A percentile compares a stretch with the other conserved stretches of the same genome.
These are phyloP conservation scores for Thermophis baileyi DNA, from an alignment of 2,113 vertebrate species.

Conservation along the genomic window DNA sequence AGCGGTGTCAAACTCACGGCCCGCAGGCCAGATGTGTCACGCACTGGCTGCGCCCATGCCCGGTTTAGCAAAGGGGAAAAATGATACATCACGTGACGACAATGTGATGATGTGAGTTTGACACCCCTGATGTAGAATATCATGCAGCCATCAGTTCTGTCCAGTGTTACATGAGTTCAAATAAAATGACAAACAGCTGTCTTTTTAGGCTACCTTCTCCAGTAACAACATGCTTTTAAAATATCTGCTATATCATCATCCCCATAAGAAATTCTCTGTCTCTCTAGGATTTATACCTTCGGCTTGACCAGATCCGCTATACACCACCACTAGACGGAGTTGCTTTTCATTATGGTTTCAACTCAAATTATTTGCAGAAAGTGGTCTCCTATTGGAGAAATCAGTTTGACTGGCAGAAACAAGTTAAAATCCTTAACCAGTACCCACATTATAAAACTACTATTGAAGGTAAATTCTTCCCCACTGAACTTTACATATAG, in stretches of 20 bases:
- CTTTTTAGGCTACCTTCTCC: accelerated
- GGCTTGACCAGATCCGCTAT: slow-evolving; percentile 76
- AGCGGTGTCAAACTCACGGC: too few species aligned
- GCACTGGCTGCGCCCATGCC: too few species aligned
- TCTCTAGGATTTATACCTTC: slow-evolving; percentile 76
- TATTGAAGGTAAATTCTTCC: slow-evolving; percentile 79
- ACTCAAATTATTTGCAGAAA: slow-evolving; percentile 72
- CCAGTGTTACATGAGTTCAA: neutral
- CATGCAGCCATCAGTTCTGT: neutral
- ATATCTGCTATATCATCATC: neutral
- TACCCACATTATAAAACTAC: slow-evolving; percentile 86
- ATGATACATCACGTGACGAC: too few species aligned
- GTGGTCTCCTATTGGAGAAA: slow-evolving; percentile 85
- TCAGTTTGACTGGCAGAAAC: slow-evolving; percentile 82
- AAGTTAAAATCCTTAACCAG: slow-evolving; percentile 80
- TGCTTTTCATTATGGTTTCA: slow-evolving; percentile 83
- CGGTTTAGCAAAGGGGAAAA: too few species aligned
- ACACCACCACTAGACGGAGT: slow-evolving; percentile 71
- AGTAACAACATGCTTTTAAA: accelerated
- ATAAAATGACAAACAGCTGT: neutral
- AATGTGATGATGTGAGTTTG: too few species aligned
- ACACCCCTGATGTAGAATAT: neutral
- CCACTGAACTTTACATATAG: neutral
- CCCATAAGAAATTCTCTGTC: neutral
- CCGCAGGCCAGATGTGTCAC: too few species aligned